Evolutionary conservation across 2,888 invertebrate genomes (phyloP), one percentile per base, ranked within the genome.

Genomic region (Phasia obesa): DNA sequence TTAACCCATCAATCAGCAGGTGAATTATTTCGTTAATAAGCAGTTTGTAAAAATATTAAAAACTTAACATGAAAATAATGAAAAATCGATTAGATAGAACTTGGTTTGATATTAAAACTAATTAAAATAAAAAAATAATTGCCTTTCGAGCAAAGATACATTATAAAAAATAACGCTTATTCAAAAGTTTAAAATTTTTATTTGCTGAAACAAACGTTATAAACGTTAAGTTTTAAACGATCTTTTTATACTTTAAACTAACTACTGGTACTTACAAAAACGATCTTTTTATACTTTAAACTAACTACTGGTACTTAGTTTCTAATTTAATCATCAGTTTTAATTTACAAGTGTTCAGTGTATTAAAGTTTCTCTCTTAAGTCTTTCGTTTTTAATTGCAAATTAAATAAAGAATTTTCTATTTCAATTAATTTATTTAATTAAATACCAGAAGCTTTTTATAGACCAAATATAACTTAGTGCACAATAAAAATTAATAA

Each of bases 11-110:
- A 83, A 79, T 83, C 83, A 83, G 67, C 83, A 83, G 83, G 83
- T 83, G 83, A 67, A 79, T 79, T 79, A 75, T 75, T 76, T 79
- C 75, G 71, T 79, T 83, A 83, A 79, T 83, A 67, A 83, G 65
- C 59, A 76, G 71, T 60, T 76, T 75, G 71, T 75, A 79, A 76
- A 83, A 76, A 76, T n/a, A 76, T 71, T 44, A 67, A 83, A 83
- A 83, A 71, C 55, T 75, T 71, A 79, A 83, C 47, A 75, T 25
- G 27, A 79, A 75, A 60, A 75, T 38, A 79, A 53, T 60, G 47
- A 71, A 55, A 53, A 47, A 38, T 53, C 67, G 60, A 79, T 83
- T 69, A 47, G 42, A 67, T 49, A 11, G 70, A 73, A 65, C 25
- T 57, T 42, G 17, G 27, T 27, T 65, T 35, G 21, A 25, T 74